phyloP scores from a whole-genome alignment of 2,888 invertebrate genomes.

The Ptychoptera albimana region DNA sequence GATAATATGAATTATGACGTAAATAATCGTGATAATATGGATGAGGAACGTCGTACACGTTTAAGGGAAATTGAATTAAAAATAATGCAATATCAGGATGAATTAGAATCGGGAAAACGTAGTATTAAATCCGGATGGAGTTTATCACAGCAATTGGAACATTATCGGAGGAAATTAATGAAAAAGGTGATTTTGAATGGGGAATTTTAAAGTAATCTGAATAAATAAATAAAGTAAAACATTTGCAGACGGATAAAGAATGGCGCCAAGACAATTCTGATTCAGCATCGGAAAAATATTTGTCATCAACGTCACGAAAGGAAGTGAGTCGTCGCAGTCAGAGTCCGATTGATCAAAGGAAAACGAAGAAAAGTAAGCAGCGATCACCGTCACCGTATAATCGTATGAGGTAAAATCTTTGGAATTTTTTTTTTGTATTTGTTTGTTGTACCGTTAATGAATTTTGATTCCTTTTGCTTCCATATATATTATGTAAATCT shows the following conservation, averaged over 20 bases:
- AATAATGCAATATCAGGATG: conserved; percentile 90
- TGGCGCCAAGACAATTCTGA: conserved; percentile 7
- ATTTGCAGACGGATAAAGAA: conserved; percentile 10
- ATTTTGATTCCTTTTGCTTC: too few relatives aligned
- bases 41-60: conserved; percentile 54
- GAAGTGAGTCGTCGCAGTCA: conserved; percentile 14
- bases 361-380: conserved; percentile 16
- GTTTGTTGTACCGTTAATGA: too few relatives aligned
- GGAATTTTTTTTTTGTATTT: neutral
- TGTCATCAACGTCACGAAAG: conserved; percentile 11
- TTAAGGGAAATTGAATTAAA: conserved; percentile 89
- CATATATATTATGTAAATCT: neutral
- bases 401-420: conserved; percentile 8
- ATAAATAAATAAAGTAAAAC: too few relatives aligned
- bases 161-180: conserved; percentile 77
- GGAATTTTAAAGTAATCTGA: too few relatives aligned
- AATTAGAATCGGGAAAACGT: conserved; percentile 73
- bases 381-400: conserved; percentile 20
- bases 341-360: conserved; percentile 13
- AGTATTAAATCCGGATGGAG: conserved; percentile 57
- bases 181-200: conserved; percentile 44
- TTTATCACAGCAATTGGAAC: conserved; percentile 69
- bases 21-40: conserved; percentile 33
- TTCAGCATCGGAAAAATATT: conserved; percentile 12
- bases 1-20: conserved; percentile 7